Evolutionary conservation across 2,888 invertebrate species (phyloP).

Genomic region (Coremacera marginata): DNA sequence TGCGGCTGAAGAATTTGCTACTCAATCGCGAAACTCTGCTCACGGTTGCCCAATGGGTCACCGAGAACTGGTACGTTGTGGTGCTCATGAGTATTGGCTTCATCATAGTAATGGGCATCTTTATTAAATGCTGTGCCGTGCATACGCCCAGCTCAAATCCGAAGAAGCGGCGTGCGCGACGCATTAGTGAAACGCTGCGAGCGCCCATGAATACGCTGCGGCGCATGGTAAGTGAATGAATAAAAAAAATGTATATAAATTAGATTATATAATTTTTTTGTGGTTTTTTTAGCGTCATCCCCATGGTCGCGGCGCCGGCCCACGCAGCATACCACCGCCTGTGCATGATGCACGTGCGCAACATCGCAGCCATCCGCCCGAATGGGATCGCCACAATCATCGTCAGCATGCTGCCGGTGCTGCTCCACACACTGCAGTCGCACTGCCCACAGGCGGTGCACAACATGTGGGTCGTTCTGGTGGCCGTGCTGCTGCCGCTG

Average conservation of each 20-base stretch:
- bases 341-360: constrained; percentile 66
- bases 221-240: constrained; percentile 79
- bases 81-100: constrained; percentile 91
- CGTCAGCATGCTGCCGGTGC: constrained; percentile 55
- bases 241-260: not conserved
- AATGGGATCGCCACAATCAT: constrained; percentile 66
- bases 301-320: constrained; percentile 65
- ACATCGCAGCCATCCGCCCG: constrained; percentile 61
- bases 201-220: constrained; percentile 92
- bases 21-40: constrained; percentile 91
- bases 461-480: constrained; percentile 69
- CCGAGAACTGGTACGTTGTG: constrained; percentile 96
- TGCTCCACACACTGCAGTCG: constrained; percentile 57
- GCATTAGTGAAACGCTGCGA: constrained; percentile 90
- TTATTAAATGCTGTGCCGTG: constrained; percentile 99
- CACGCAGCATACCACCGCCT: constrained; percentile 71
- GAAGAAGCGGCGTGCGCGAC: constrained; percentile 93
- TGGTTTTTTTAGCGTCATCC: constrained; percentile 66
- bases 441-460: constrained; percentile 61
- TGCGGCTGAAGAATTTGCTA: constrained; percentile 94
- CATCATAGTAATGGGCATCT: constrained; percentile 95
- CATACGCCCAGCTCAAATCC: constrained; percentile 99
- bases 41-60: constrained; percentile 93
- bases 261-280: not conserved
- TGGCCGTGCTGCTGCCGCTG: constrained; percentile 70